Conservation (phyloP, 2,888 invertebrate genomes). For the Trilocha varians region DNA sequence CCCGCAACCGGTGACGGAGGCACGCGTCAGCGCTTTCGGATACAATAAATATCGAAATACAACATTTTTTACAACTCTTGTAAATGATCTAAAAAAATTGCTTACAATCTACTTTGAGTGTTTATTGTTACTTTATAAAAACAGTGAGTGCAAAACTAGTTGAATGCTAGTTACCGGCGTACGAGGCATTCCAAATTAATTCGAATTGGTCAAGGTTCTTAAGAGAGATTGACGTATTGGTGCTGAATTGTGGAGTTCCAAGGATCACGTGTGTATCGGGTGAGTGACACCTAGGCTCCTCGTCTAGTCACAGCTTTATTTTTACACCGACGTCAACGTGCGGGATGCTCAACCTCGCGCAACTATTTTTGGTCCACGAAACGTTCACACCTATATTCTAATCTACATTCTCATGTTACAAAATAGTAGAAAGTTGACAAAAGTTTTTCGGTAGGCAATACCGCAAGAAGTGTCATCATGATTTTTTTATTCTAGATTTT, state of each 20-base stretch:
- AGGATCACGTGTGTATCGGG: conserved; percentile 38
- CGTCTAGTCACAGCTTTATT: conserved; percentile 51
- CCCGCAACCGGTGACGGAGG: conserved; percentile 46
- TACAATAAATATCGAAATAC: conserved; percentile 23
- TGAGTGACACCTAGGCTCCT: conserved; percentile 54
- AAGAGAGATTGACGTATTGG: conserved; percentile 41
- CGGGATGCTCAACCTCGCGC: conserved; percentile 43
- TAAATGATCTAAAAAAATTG: conserved; percentile 22
- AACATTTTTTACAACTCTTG: conserved; percentile 22
- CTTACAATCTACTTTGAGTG: conserved; percentile 17
- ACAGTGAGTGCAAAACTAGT: conserved; percentile 38
- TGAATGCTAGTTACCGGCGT: conserved; percentile 46
- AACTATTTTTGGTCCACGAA: conserved; percentile 61
- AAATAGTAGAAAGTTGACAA: conserved; percentile 27
- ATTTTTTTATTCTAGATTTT: no score
- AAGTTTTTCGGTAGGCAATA: conserved; percentile 1
- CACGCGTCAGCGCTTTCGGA: conserved; percentile 40
- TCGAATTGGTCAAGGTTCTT: conserved; percentile 49
- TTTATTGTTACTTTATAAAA: conserved; percentile 20
- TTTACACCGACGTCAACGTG: conserved; percentile 43
- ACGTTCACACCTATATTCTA: conserved; percentile 49
- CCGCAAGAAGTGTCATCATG: background rate
- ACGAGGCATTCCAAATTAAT: conserved; percentile 36
- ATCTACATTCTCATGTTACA: conserved; percentile 59
- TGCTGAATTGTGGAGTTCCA: conserved; percentile 35